Evolutionary conservation across 2,888 invertebrate genomes (phyloP).

Genomic region (Teinopalpus imperialis): DNA sequence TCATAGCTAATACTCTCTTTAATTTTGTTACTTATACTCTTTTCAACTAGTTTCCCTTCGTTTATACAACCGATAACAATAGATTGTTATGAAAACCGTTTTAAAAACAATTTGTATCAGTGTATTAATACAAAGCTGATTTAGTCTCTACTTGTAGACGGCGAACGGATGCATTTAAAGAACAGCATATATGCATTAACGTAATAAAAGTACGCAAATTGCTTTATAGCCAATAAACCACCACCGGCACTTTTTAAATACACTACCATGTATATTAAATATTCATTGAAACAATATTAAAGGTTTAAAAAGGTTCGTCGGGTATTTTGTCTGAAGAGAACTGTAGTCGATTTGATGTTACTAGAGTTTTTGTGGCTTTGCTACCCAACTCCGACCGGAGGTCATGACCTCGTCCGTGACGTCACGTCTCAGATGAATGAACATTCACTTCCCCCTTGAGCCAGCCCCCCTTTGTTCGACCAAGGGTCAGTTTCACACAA

Average conservation of each 20-base stretch:
- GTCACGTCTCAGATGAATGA: conserved; percentile 75
- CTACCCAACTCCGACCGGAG: conserved; percentile 49
- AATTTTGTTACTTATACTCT: conserved; percentile 22
- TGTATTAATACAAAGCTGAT: conserved; percentile 7
- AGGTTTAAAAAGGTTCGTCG: not conserved
- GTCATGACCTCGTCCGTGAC: conserved; percentile 72
- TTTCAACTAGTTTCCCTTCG: too few relatives aligned
- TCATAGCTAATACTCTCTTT: conserved; percentile 27
- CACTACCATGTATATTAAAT: not conserved
- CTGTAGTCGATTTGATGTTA: conserved; percentile 43
- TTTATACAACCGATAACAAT: not conserved
- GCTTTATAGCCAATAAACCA: conserved; percentile 23
- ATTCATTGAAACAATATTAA: conserved; percentile 11
- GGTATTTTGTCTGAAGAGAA: conserved; percentile 20
- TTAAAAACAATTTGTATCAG: too few relatives aligned
- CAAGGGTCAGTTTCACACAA: conserved; percentile 54
- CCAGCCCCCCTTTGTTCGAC: conserved; percentile 36
- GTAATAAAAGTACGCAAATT: conserved; percentile 33
- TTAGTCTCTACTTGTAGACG: conserved; percentile 6
- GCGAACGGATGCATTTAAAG: conserved; percentile 40
- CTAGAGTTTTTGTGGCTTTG: conserved; percentile 47
- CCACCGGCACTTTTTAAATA: conserved; percentile 13
- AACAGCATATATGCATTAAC: conserved; percentile 63
- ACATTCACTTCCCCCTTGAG: conserved; percentile 47
- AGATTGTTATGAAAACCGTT: too few relatives aligned